phyloP scores from a whole-genome alignment of 1,140 invertebrate genomes.

The Eupeodes corollae region DNA sequence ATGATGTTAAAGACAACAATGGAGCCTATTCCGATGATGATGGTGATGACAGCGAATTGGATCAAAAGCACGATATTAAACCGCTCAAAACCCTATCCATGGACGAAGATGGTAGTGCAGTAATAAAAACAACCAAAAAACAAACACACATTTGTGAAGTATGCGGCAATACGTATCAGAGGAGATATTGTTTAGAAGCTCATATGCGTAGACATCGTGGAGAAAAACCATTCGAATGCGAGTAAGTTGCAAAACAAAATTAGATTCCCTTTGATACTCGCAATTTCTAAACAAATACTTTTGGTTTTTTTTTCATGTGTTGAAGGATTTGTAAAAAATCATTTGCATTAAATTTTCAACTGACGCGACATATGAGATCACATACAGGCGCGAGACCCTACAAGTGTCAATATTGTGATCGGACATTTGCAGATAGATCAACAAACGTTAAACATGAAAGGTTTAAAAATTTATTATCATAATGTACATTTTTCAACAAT shows the following conservation, averaged over 20 bases:
- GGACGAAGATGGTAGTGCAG: neutral
- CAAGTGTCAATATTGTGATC: slow-evolving; percentile 54
- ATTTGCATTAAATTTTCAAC: slow-evolving; percentile 32
- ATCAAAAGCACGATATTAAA: neutral
- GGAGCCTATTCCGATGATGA: slow-evolving; percentile 2
- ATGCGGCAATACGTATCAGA: slow-evolving; percentile 29
- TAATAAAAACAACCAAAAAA: slow-evolving; percentile 4
- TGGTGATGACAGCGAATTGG: neutral
- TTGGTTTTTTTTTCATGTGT: neutral
- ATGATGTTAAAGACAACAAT: slow-evolving; percentile 2
- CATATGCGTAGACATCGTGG: slow-evolving; percentile 32
- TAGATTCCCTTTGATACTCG: too few relatives aligned
- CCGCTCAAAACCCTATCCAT: neutral
- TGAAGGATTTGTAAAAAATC: slow-evolving; percentile 25
- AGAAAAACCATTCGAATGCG: slow-evolving; percentile 31
- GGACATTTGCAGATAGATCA: slow-evolving; percentile 52
- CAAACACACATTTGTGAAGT: slow-evolving; percentile 22
- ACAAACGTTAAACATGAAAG: slow-evolving; percentile 46
- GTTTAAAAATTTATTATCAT: slow-evolving; percentile 14
- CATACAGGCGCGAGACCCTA: slow-evolving; percentile 44
- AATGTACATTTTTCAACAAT: too few relatives aligned
- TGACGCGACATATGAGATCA: slow-evolving; percentile 32
- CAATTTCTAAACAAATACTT: too few relatives aligned
- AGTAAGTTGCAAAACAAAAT: too few relatives aligned
- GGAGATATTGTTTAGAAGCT: slow-evolving; percentile 25